Evolutionary conservation across 2,113 vertebrate species (phyloP).

Genomic region (Anser brachyrhynchus): DNA sequence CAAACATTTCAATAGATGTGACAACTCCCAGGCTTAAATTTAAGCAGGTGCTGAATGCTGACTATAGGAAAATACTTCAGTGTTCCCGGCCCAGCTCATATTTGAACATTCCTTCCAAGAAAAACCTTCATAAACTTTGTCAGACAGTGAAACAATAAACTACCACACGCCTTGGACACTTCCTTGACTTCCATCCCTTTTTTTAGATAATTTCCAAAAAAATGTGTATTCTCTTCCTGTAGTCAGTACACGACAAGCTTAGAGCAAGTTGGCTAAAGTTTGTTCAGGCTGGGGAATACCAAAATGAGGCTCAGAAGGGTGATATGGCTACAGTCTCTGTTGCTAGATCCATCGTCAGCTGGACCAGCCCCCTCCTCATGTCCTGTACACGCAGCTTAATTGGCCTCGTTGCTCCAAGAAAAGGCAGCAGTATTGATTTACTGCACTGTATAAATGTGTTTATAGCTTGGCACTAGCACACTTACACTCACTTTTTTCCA

Average conservation of each 20-base stretch:
- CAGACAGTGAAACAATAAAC: not conserved
- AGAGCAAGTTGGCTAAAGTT: not conserved
- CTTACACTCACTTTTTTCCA: slow-evolving; percentile 38
- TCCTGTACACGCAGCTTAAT: not conserved
- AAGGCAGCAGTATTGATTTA: slow-evolving; percentile 40
- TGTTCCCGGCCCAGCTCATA: not conserved
- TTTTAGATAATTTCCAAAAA: not conserved
- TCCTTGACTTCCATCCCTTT: not conserved
- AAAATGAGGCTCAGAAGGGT: not conserved
- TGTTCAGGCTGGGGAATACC: not conserved
- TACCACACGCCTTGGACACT: not conserved
- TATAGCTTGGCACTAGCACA: slow-evolving; percentile 57
- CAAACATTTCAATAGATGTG: not conserved
- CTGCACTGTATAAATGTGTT: slow-evolving; percentile 62
- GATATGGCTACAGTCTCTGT: not conserved
- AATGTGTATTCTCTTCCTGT: not conserved
- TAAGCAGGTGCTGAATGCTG: not conserved
- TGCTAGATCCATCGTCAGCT: not conserved
- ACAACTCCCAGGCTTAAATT: not conserved
- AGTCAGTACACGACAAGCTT: not conserved
- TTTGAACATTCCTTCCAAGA: not conserved
- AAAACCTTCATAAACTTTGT: not conserved
- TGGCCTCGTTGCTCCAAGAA: not conserved
- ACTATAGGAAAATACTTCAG: not conserved
- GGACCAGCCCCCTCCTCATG: slow-evolving; percentile 19